Base-by-base conservation (phyloP, 2,888 invertebrate genomes). In the Drosophila multiciliata region DNA sequence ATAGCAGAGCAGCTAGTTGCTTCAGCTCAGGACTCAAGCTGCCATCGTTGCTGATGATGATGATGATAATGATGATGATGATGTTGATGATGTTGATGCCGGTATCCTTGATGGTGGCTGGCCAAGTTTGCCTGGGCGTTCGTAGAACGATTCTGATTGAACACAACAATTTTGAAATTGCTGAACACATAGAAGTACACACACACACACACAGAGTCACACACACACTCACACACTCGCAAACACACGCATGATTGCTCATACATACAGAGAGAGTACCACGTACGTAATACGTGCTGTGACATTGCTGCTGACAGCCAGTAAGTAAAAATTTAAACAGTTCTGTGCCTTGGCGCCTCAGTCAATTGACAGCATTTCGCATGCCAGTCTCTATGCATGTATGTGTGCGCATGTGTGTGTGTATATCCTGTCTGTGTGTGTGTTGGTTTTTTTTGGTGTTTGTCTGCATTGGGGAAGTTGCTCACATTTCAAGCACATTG, bases 151-250 rank as follows among this genome's bases (percentile, higher is more conserved):
- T 65, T 82, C 78, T 85, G 89, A 85, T 85, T 85, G 89, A 85
- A 82, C 89, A 89, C 87, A 89, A 87, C 82, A 87, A 82, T 87
- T 89, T 89, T 84, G 71, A 87, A 89, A 85, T 89, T 84, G 85
- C 82, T 77, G 65, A 77, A 69, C 82, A 81, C 65, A 54, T 50
- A 75, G 65, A 55, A 64, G 49, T 61, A 29, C 55, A 42, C 38
- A 59, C 45, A 60, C 49, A 55, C 32, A 17, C 52, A 29, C 12
- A 5, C 20, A 62, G 26, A 54, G 29, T 33, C 42, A 61, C 48
- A 33, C 57, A 60, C 38, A 11, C 42, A 61, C 33, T 38, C 33
- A 26, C 38, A 54, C 42, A 53, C 29, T 38, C 49, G 32, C 35
- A 52, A 12, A 23, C 32, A 36, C 15, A 45, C 15, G 36, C 38